Conservation (phyloP, 2,888 invertebrate species). For the Tenthredo mesomela region DNA sequence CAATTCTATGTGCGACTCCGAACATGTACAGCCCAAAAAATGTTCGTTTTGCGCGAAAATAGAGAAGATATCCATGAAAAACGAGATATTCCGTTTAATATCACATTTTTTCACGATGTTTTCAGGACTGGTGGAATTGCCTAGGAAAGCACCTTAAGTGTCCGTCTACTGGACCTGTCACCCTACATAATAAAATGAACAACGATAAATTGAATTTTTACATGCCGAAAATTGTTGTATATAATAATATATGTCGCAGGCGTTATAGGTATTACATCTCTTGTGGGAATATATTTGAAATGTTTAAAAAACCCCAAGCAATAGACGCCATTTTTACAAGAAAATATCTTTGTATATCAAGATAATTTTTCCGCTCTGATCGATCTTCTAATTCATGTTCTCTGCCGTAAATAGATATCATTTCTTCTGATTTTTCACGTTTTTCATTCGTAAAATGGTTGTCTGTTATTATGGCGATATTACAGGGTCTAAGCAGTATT, state of each 20-base stretch:
- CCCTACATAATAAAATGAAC: background rate
- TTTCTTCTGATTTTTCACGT: background rate
- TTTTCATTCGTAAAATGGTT: background rate
- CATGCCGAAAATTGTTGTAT: background rate
- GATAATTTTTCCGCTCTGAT: background rate
- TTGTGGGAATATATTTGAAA: conserved; percentile 57
- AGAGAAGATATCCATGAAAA: too few species aligned
- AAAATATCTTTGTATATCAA: conserved; percentile 57
- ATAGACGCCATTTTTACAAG: conserved; percentile 61
- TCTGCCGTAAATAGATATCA: background rate
- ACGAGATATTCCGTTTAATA: too few species aligned
- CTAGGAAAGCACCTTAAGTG: too few species aligned
- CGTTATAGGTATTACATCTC: background rate
- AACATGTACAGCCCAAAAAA: too few species aligned
- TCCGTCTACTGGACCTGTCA: too few species aligned
- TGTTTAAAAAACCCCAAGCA: conserved; percentile 64
- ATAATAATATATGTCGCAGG: background rate
- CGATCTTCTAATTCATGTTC: conserved; percentile 40
- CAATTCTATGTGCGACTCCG: too few species aligned
- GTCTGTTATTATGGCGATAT: background rate
- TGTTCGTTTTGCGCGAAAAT: too few species aligned
- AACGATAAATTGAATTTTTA: background rate
- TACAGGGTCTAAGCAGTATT: conserved; percentile 32
- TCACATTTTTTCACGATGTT: too few species aligned
- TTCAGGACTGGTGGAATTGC: too few species aligned